Conservation (phyloP, 37 sponge, comb jelly and placozoan species). For the Halisarca cf. caerulea region DNA sequence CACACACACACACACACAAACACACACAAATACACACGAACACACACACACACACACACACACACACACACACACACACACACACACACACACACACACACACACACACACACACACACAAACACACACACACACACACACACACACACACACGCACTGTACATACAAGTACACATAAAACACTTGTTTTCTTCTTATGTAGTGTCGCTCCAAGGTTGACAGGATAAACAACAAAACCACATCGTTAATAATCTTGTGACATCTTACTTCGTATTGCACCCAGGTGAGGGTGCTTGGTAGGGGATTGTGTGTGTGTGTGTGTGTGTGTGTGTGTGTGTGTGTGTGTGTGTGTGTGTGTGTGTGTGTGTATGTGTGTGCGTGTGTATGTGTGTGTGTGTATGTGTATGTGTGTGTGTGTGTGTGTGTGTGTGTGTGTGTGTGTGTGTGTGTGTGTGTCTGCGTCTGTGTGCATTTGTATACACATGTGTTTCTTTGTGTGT, state of each 20-base stretch:
- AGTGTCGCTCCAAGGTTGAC: constrained; percentile 82
- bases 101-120: not conserved
- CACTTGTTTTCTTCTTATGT: not conserved
- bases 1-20: not conserved
- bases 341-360: too few species aligned
- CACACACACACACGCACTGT: not conserved
- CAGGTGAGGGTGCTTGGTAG: constrained; percentile 56
- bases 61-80: not conserved
- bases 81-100: not conserved
- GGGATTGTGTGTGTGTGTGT: not conserved
- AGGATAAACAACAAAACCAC: constrained; percentile 85
- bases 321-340: constrained; percentile 10
- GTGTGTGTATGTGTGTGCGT: not conserved
- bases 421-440: too few species aligned
- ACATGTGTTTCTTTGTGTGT: too few species aligned
- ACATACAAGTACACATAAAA: too few species aligned
- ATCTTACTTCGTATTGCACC: constrained; percentile 78
- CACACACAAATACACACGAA: not conserved
- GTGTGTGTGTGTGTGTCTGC: too few species aligned
- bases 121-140: not conserved
- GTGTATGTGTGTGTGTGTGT: not conserved
- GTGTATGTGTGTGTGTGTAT: not conserved
- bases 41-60: not conserved
- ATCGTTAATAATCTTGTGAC: constrained; percentile 86
- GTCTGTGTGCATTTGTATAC: too few species aligned